Evolutionary conservation across 2,797 vertebrate genomes (phyloP).

Genomic region (Thamnophis elegans): DNA sequence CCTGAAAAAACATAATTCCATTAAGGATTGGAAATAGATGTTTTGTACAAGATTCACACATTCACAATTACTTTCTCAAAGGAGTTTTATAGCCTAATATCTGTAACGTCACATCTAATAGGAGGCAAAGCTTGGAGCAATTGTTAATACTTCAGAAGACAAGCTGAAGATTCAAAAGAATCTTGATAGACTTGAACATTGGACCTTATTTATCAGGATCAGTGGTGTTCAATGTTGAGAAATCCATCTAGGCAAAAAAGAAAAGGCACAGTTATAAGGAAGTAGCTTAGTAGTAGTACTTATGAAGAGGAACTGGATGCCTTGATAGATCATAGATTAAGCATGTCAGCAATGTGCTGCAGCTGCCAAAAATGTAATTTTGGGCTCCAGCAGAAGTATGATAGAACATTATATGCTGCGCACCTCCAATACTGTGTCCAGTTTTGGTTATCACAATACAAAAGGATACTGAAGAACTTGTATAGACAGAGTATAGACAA

Average conservation of each 20-base stretch:
- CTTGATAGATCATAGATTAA: not conserved
- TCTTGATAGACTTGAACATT: not conserved
- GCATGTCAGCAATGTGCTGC: not conserved
- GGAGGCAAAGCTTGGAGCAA: not conserved
- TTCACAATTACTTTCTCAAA: not conserved
- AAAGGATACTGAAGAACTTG: not conserved
- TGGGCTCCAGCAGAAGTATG: not conserved
- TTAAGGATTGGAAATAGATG: not conserved
- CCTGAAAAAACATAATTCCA: not conserved
- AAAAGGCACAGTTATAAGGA: not conserved
- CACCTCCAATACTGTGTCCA: not conserved
- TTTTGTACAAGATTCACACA: not conserved
- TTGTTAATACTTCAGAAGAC: not conserved
- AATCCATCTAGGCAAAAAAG: not conserved
- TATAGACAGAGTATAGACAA: not conserved
- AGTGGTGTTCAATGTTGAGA: not conserved
- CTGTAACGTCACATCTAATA: not conserved
- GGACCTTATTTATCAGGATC: not conserved
- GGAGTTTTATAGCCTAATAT: not conserved
- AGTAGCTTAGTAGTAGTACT: not conserved
- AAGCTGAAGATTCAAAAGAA: not conserved
- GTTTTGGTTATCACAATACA: not conserved
- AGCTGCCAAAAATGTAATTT: not conserved
- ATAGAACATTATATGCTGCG: not conserved
- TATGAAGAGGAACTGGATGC: not conserved